Conservation (phyloP, 2,113 vertebrate species). For the Coracopsis vasa region DNA sequence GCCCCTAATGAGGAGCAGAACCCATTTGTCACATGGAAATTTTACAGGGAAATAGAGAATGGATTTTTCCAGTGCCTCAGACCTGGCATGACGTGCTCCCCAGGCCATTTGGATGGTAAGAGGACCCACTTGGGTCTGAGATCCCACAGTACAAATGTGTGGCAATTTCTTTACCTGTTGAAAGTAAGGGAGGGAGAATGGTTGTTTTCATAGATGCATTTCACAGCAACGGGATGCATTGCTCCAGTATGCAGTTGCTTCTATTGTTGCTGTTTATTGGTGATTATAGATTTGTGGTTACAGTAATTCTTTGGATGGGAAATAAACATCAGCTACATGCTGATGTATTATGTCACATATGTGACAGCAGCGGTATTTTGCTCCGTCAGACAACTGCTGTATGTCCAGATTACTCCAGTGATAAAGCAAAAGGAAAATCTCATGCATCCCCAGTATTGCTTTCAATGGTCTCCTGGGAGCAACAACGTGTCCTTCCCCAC, state of each 20-base stretch:
- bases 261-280: background rate
- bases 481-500: fast-evolving
- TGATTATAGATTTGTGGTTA: background rate
- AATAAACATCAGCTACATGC: background rate
- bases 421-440: background rate
- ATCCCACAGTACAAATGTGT: background rate
- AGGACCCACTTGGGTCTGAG: background rate
- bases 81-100: background rate
- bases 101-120: background rate
- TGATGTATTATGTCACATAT: too few relatives aligned
- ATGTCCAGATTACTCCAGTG: background rate
- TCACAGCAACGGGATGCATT: background rate
- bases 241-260: background rate
- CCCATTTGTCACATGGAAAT: fast-evolving
- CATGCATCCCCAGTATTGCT: background rate
- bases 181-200: background rate
- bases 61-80: background rate
- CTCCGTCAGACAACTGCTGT: background rate
- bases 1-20: background rate
- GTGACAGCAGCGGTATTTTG: background rate
- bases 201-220: background rate
- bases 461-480: background rate
- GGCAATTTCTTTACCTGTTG: background rate
- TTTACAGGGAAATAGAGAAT: background rate
- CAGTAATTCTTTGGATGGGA: background rate